These are phyloP conservation scores for Leptopilina clavipes DNA, from an alignment of 1,140 invertebrate genomes.

Conservation along the genomic window DNA sequence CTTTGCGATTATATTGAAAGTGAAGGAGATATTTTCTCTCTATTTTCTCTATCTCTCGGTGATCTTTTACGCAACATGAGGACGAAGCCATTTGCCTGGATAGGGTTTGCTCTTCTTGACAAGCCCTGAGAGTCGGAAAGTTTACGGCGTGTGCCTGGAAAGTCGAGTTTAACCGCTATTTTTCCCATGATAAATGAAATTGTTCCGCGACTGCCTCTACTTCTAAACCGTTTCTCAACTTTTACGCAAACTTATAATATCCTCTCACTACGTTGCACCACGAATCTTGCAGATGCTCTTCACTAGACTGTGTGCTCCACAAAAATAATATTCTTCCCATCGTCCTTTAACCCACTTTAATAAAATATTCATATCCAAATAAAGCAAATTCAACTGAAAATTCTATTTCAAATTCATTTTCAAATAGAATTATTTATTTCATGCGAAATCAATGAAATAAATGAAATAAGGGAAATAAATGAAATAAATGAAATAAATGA, in stretches of 20 bases:
- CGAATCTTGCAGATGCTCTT: background rate
- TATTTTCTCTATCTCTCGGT: background rate
- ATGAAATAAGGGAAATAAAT: too few species aligned
- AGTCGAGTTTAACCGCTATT: slow-evolving; percentile 66
- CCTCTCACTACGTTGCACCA: slow-evolving; percentile 8
- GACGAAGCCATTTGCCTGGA: background rate
- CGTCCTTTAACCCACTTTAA: too few species aligned
- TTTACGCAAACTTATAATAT: slow-evolving; percentile 51
- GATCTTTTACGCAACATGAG: slow-evolving; percentile 10
- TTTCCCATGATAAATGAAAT: slow-evolving; percentile 70
- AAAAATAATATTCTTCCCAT: background rate
- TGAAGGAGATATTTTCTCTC: background rate
- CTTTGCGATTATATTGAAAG: too few species aligned
- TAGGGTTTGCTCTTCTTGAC: slow-evolving; percentile 5
- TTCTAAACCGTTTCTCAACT: slow-evolving; percentile 44
- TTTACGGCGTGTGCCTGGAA: slow-evolving; percentile 54
- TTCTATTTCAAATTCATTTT: too few species aligned
- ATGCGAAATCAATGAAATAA: too few species aligned
- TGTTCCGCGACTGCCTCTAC: slow-evolving; percentile 54
- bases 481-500: too few species aligned
- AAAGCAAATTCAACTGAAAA: too few species aligned
- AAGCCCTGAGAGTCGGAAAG: slow-evolving; percentile 47
- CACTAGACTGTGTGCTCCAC: background rate
- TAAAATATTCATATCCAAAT: too few species aligned
- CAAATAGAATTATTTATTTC: too few species aligned